Evolutionary conservation across 2,797 vertebrate genomes (phyloP), one percentile per base, ranked within the genome.

Genomic region (Phoxinus dragarum): DNA sequence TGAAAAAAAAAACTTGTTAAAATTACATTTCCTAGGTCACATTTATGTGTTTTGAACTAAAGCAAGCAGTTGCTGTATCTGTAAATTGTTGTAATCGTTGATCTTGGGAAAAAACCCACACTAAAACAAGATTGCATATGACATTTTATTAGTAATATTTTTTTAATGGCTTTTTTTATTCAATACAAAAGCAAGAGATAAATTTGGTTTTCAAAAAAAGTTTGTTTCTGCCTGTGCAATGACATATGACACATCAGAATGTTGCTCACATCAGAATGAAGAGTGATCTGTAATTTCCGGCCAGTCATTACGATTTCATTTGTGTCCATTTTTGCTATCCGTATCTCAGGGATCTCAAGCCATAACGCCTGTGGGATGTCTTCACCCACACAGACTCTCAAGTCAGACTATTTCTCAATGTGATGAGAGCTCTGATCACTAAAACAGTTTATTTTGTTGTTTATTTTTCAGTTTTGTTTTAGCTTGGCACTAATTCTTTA

Each of bases 291-390:
- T 36, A 83, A 23, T 36, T 44, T 47, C 54, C 38, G 9, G 71
- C 68, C n/a, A 36, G 69, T 73, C 16, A 14, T 66, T 83, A 11
- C 7, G 9, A 72, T 61, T 61, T 73, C 1, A 9, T 75, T 83
- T 75, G 19, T n/a, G 44, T 80, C 78, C 61, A 0, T 83, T 89
- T 89, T 88, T 47, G 49, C 80, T 52, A 69, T 59, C n/a, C 49
- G 6, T 79, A 27, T 68, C 71, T 61, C 78, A 44, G 49, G 44
- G 59, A 59, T 79, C 75, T 87, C 83, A 74, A 81, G 84, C 80
- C 44, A 68, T 66, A 36, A 36, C 27, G 78, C 61, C 42, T 36
- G 42, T 80, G 61, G 78, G 61, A 67, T 80, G 42, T 47, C 78
- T 67, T 67, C 61, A 80, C 61, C 42, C 78, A 67, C 78, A 47